Evolutionary conservation across 2,113 vertebrate genomes (phyloP), one percentile per base, ranked within the genome.

Genomic region (Pontoporia blainvillei): DNA sequence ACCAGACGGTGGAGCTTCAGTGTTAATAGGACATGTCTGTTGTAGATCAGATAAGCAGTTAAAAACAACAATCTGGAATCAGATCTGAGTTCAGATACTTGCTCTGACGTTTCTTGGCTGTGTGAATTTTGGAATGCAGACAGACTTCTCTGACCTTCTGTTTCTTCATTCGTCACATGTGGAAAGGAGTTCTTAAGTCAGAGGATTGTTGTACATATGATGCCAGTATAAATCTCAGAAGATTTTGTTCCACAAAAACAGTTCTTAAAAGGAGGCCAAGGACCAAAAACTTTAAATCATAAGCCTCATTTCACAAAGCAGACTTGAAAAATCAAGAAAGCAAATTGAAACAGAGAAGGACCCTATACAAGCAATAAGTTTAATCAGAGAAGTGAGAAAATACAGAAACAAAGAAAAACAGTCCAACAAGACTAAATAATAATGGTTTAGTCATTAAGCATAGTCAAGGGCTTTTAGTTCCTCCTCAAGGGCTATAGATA

Each of bases 321-420:
- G 46, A 83, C 8, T 90, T 78, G 46, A 81, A 92, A 97, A 97
- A 61, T 78, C 61, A 95, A 93, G 66, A 75, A 54, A 85, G 34
- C 15, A 88, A 88, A 71, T 52, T 34, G 46, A 76, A 76, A 49
- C 11, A 5, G 29, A 49, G 44, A 29, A 76, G 73, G 44, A 76
- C 29, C 31, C 20, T 34, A 49, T 73, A 73, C 27, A 73, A 73
- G 46, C 29, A 46, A 9, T 64, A 31, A 62, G 27, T 62, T 62
- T 62, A 62, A 64, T 64, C 27, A 64, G 61, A 64, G 27, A 64
- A 64, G 27, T 64, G 61, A 31, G 61, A 64, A 64, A 64, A 31
- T 31, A 64, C 11, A 31, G 59, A 29, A 15, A 72, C 12, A 72
- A 72, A 72, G 71, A 1, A 73, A 73, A 73, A 73, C 2, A 73